A percentile compares a stretch with the other conserved stretches of the same genome.
Conservation (phyloP, 2,113 vertebrate species). For the Tragelaphus buxtoni region DNA sequence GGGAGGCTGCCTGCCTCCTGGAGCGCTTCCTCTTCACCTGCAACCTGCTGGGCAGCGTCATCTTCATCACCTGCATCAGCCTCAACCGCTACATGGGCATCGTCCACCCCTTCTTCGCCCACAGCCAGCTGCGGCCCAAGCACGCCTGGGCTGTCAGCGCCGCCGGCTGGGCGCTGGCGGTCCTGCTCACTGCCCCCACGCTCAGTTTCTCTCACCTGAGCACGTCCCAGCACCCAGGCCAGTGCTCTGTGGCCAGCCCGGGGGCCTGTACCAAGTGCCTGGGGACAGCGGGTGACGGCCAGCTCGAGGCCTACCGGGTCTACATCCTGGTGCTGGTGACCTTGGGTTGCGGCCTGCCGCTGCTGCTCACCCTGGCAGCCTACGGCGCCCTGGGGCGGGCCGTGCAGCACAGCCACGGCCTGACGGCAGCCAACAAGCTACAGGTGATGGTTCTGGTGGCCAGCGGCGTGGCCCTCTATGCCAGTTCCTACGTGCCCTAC, state of each 20-base stretch:
- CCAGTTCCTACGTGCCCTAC: slow-evolving; percentile 87
- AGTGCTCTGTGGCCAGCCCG: fast-evolving
- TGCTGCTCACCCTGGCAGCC: slow-evolving; percentile 81
- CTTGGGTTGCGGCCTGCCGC: slow-evolving; percentile 83
- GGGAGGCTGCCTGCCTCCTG: slow-evolving; percentile 73
- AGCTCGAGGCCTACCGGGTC: neutral
- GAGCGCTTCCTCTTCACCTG: slow-evolving; percentile 86
- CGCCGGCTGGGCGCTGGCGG: slow-evolving; percentile 76
- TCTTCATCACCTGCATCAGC: slow-evolving; percentile 88
- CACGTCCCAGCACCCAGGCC: fast-evolving
- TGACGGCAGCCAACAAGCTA: slow-evolving; percentile 76
- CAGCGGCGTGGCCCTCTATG: slow-evolving; percentile 78
- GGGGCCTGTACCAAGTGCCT: slow-evolving; percentile 64
- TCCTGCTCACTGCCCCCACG: slow-evolving; percentile 76
- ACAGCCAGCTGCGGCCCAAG: slow-evolving; percentile 65
- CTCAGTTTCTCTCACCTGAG: slow-evolving; percentile 74
- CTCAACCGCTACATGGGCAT: slow-evolving; percentile 85
- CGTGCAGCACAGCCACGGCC: slow-evolving; percentile 75
- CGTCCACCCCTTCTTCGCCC: slow-evolving; percentile 81
- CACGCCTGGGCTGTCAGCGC: slow-evolving; percentile 78
- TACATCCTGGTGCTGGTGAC: slow-evolving; percentile 78
- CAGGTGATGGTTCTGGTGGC: slow-evolving; percentile 80
- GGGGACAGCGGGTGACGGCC: neutral
- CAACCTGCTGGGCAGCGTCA: slow-evolving; percentile 85
- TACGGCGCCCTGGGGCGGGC: slow-evolving; percentile 77